These are phyloP conservation scores for Bicyclus anynana DNA, from an alignment of 1,140 invertebrate genomes.

Conservation along the genomic window DNA sequence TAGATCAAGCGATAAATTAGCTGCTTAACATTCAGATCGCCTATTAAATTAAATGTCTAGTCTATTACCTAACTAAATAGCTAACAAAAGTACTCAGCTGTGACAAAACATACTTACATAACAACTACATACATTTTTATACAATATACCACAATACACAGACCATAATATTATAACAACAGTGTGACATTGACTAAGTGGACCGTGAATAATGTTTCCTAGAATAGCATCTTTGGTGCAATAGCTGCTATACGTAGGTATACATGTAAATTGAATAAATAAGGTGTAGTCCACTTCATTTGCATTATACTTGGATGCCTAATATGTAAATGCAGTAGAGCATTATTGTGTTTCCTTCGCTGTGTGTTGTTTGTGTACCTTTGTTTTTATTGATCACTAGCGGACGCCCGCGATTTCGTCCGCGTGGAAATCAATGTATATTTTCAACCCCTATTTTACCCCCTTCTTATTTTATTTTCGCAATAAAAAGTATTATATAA, in stretches of 20 bases:
- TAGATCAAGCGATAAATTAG: too few species aligned
- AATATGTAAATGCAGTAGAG: background rate
- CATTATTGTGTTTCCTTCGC: background rate
- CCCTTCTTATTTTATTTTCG: too few species aligned
- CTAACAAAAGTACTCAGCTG: too few species aligned
- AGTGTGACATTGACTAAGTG: background rate
- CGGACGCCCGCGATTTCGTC: too few species aligned
- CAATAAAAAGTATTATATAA: too few species aligned
- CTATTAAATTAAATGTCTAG: too few species aligned
- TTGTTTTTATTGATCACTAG: too few species aligned
- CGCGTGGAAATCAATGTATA: too few species aligned
- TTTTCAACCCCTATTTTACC: too few species aligned
- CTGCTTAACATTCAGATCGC: too few species aligned
- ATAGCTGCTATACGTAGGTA: background rate
- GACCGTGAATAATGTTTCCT: background rate
- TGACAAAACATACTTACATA: too few species aligned
- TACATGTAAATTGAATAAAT: background rate
- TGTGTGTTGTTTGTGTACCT: background rate
- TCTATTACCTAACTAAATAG: too few species aligned
- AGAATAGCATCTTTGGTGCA: background rate
- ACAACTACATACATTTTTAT: background rate
- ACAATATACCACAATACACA: background rate
- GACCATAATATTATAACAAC: background rate
- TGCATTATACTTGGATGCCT: background rate
- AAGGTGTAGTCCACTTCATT: background rate